Evolutionary conservation across 2,113 vertebrate genomes (phyloP), one percentile per base, ranked within the genome.

Genomic region (Phocoena phocoena): DNA sequence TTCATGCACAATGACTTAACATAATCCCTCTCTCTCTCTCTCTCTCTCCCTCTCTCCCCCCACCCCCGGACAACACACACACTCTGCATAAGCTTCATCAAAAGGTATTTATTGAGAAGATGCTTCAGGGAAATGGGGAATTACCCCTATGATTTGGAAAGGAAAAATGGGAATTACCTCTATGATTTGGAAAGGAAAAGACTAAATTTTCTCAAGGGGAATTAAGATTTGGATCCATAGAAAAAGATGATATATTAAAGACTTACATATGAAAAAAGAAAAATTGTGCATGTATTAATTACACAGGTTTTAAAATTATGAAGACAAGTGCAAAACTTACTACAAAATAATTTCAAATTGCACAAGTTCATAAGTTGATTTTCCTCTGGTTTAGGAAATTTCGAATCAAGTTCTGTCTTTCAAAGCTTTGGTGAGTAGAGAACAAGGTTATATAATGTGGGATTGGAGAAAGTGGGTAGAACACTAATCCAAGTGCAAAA

Each of bases 1-100:
- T 63, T 33, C 23, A 26, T 2, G 3, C 23, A 67, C 76, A 97
- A 97, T 96, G 93, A 97, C 89, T 97, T 55, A 88, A 74, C 12
- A 26, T 74, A 33, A 84, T 41, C 58, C 53, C 28, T 79, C 41
- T 81, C 10, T 62, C 38, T 36, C 44, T 53, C 31, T 13, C 2
- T 36, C 10, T 63, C 25, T 47, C n/a, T 81, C 6, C 62, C n/a
- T 41, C 2, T 67, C 26, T 25, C 21, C 11, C 6, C 6, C 5
- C 15, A n/a, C 10, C 26, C 25, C 33, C 5, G 53, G 15, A 53
- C 15, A 53, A 13, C 7, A 20, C 7, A 14, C 8, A 50, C 9
- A 44, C 8, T 47, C 53, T 55, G 8, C 12, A 26, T 71, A 86
- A 53, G 26, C 20, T 65, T 79, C 31, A 31, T 44, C 17, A 90